phyloP scores from a whole-genome alignment of 2,113 vertebrate genomes.

The Serinus canaria region DNA sequence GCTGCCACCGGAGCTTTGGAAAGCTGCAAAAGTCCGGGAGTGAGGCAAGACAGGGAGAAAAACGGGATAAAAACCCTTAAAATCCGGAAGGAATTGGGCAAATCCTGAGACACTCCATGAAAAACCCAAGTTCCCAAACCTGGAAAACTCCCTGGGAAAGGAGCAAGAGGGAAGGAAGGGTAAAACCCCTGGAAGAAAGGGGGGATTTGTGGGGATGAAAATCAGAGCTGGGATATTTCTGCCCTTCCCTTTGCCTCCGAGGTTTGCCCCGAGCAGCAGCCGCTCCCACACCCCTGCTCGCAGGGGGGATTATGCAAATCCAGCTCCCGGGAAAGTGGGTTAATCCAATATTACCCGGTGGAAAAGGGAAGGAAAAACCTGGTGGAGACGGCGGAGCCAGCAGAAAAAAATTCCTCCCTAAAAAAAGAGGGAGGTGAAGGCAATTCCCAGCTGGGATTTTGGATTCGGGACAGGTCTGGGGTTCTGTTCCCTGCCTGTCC shows the following conservation, averaged over 20 bases:
- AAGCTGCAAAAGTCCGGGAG: accelerated
- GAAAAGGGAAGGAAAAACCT: constrained; percentile 30
- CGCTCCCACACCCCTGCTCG: neutral
- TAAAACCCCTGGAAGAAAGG: neutral
- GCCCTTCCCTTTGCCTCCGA: neutral
- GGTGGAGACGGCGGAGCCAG: neutral
- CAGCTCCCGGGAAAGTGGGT: constrained; percentile 73
- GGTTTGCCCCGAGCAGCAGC: neutral
- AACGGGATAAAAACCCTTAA: accelerated
- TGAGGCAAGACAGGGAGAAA: accelerated
- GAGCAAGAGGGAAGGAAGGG: neutral
- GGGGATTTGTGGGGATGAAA: constrained; percentile 4
- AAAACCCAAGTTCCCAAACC: neutral
- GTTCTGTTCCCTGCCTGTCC: neutral
- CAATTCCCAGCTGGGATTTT: neutral
- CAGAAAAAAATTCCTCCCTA: neutral
- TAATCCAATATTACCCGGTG: constrained; percentile 78
- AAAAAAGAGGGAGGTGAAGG: accelerated
- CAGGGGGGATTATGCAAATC: constrained; percentile 76
- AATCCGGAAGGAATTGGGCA: neutral
- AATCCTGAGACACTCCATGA: accelerated
- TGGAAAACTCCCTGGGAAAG: neutral
- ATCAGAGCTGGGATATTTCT: constrained; percentile 6
- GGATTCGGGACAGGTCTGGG: accelerated
- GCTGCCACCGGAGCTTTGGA: accelerated